Conservation (phyloP, 2,113 vertebrate species). For the Burhinus oedicnemus region DNA sequence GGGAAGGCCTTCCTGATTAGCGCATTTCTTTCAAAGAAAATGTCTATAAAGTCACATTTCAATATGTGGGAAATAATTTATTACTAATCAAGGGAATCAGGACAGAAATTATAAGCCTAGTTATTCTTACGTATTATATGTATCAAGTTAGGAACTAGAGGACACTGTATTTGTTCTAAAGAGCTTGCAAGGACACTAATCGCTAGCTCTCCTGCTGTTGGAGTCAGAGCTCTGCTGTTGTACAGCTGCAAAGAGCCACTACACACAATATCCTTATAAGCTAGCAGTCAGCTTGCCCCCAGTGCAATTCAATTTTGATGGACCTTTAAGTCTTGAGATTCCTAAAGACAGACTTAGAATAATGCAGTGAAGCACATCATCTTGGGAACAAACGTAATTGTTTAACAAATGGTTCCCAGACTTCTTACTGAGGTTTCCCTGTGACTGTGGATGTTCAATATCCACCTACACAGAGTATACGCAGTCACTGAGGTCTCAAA, state of each 20-base stretch:
- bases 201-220: neutral
- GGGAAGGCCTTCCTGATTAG: neutral
- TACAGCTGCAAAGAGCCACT: neutral
- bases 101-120: neutral
- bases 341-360: neutral
- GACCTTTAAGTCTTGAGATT: neutral
- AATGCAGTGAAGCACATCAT: neutral
- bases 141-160: neutral
- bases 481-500: neutral
- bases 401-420: neutral
- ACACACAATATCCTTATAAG: neutral
- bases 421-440: neutral
- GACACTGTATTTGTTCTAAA: neutral
- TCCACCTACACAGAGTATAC: neutral
- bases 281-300: neutral
- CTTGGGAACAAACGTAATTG: neutral
- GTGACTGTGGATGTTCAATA: neutral
- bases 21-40: neutral
- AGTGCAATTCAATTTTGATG: fast-evolving
- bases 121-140: neutral
- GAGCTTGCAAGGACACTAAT: neutral
- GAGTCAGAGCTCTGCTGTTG: neutral
- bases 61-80: neutral
- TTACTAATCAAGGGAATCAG: neutral
- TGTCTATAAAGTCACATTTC: neutral